Conservation (phyloP, 2,888 invertebrate species). For the Scotopteryx bipunctaria region DNA sequence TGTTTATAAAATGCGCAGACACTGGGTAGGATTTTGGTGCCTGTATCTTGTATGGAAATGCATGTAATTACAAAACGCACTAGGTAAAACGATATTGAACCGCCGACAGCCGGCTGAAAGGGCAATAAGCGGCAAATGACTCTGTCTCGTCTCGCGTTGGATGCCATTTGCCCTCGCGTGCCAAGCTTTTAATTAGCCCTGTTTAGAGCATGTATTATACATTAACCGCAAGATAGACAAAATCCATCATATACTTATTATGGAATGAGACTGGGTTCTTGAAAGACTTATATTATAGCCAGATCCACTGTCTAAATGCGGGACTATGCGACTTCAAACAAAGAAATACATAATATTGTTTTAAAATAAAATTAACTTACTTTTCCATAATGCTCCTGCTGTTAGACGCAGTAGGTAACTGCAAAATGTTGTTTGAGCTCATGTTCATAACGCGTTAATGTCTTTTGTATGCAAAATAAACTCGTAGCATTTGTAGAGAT, state of each 20-base stretch:
- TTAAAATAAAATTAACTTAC: no score
- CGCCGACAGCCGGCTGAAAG: slow-evolving; percentile 42
- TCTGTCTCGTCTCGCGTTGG: slow-evolving; percentile 37
- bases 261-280: background rate
- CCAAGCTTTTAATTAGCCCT: slow-evolving; percentile 65
- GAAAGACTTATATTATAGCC: background rate
- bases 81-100: slow-evolving; percentile 1
- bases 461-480: no score
- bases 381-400: no score
- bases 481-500: no score
- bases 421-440: background rate
- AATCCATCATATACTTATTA: background rate
- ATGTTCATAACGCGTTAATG: background rate
- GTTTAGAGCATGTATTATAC: slow-evolving; percentile 13
- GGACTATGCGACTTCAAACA: background rate
- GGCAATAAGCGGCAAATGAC: slow-evolving; percentile 47
- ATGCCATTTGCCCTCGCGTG: slow-evolving; percentile 42
- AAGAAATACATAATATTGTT: no score
- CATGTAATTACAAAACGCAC: background rate
- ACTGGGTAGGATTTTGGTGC: no score
- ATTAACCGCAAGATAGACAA: background rate
- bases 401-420: no score
- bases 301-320: background rate
- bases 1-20: no score
- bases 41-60: background rate